phyloP scores from a whole-genome alignment of 92 coral and sea anemone genomes.

The Siderastrea siderea region DNA sequence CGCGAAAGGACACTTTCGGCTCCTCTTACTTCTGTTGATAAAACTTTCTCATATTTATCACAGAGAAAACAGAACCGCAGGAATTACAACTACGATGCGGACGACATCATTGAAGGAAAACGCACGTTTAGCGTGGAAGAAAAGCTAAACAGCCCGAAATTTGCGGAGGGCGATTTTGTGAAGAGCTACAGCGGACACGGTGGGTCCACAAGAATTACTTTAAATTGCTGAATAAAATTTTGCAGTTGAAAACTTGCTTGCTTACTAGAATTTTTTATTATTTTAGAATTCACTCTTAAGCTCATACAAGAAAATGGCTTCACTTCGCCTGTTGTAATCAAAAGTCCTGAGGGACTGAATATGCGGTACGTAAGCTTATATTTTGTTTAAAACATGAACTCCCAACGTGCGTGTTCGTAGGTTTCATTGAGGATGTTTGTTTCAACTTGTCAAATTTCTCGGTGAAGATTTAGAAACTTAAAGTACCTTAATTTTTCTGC shows the following conservation, averaged over 20 bases:
- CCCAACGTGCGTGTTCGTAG: not conserved
- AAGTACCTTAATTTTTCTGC: constrained; percentile 33
- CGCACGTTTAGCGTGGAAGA: constrained; percentile 97
- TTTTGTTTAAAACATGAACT: constrained; percentile 22
- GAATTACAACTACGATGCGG: constrained; percentile 93
- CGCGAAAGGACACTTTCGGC: constrained; percentile 19
- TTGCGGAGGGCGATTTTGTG: constrained; percentile 83
- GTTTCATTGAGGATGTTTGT: not conserved
- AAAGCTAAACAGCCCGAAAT: constrained; percentile 88
- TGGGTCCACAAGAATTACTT: constrained; percentile 75
- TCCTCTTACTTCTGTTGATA: constrained; percentile 31
- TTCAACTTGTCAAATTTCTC: constrained; percentile 14
- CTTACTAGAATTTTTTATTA: constrained; percentile 62
- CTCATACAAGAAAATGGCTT: constrained; percentile 92
- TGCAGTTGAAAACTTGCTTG: constrained; percentile 32
- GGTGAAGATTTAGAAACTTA: not conserved
- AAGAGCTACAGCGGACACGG: constrained; percentile 88
- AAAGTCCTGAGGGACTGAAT: constrained; percentile 85
- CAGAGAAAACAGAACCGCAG: constrained; percentile 95
- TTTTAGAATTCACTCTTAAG: constrained; percentile 89
- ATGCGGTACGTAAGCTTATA: constrained; percentile 82
- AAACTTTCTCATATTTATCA: constrained; percentile 45
- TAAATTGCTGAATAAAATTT: constrained; percentile 53
- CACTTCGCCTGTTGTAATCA: constrained; percentile 78
- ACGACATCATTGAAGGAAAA: constrained; percentile 98